These are phyloP conservation scores for Cnemophilus loriae DNA, from an alignment of 2,113 vertebrate species.

Conservation along the genomic window DNA sequence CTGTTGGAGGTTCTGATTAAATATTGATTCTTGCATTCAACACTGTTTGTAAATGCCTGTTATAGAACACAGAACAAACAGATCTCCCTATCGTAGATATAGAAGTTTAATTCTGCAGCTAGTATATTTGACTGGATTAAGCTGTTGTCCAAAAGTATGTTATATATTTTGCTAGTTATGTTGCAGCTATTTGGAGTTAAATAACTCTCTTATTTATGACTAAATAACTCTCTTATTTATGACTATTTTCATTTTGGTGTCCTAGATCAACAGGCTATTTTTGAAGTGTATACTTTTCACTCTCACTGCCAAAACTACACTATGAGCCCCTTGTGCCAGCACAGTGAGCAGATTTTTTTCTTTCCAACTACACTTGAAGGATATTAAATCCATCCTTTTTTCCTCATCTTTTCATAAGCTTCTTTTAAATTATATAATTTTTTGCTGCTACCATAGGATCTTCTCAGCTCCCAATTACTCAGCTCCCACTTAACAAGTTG, in stretches of 20 bases:
- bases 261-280: background rate
- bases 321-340: background rate
- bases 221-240: background rate
- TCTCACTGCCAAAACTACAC: background rate
- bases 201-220: background rate
- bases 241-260: background rate
- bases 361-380: background rate
- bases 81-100: background rate
- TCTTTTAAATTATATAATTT: background rate
- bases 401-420: background rate
- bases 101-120: background rate
- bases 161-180: background rate
- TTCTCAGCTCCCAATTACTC: background rate
- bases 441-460: background rate
- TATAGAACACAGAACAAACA: background rate
- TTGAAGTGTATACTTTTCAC: background rate
- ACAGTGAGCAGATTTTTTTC: background rate
- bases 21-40: background rate
- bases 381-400: background rate
- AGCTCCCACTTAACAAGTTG: background rate
- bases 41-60: background rate
- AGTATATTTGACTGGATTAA: background rate
- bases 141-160: background rate
- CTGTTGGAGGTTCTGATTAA: background rate
- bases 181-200: background rate